A percentile compares a stretch with the other conserved stretches of the same genome.
phyloP scores from a whole-genome alignment of 2,888 invertebrate species.

The Leucophenga montana region DNA sequence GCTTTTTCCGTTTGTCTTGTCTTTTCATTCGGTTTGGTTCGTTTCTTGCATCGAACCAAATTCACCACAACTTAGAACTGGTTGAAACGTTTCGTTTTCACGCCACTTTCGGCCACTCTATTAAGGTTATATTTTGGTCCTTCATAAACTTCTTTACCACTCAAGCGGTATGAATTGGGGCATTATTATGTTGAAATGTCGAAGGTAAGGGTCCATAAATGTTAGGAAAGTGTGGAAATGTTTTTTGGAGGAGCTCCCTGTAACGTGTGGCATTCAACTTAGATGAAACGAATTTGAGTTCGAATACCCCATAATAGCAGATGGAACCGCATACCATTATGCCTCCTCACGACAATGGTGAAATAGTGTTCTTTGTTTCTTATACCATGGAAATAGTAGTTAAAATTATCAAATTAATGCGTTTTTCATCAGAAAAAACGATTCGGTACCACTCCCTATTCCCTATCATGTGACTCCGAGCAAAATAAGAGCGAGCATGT shows the following conservation, averaged over 20 bases:
- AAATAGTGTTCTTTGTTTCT: constrained; percentile 33
- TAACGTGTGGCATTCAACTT: constrained; percentile 31
- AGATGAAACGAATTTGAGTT: constrained; percentile 33
- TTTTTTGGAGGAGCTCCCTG: constrained; percentile 31
- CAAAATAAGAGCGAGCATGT: too few species aligned
- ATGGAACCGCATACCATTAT: constrained; percentile 37
- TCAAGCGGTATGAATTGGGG: constrained; percentile 31
- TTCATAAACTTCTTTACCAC: constrained; percentile 32
- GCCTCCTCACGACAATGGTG: constrained; percentile 26
- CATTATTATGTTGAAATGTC: constrained; percentile 38
- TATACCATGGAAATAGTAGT: too few species aligned
- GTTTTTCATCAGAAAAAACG: constrained; percentile 6
- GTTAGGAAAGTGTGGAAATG: constrained; percentile 32
- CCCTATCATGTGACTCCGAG: too few species aligned
- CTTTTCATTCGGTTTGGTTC: too few species aligned
- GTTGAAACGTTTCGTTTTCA: too few species aligned
- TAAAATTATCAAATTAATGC: constrained; percentile 12
- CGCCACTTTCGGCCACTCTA: too few species aligned
- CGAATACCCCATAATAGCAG: constrained; percentile 37
- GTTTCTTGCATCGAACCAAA: too few species aligned
- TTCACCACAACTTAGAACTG: too few species aligned
- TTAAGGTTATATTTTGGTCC: constrained; percentile 30
- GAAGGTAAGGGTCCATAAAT: constrained; percentile 34
- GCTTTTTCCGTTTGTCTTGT: too few species aligned
- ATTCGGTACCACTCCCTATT: background rate